Evolutionary conservation across 2,888 invertebrate species (phyloP).

Genomic region (Himalopsyche anomala): DNA sequence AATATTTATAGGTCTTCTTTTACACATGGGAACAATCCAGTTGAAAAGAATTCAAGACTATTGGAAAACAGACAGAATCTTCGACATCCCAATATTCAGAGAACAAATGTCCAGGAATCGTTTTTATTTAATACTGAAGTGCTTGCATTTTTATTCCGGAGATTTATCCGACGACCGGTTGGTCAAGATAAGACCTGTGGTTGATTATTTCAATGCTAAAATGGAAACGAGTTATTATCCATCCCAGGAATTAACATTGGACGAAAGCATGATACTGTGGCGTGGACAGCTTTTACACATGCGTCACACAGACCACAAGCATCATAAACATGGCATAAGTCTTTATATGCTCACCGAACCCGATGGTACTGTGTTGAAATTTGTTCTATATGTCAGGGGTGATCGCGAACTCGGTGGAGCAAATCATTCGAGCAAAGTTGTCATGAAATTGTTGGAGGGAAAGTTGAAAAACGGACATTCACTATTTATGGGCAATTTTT

Average conservation of each 20-base stretch:
- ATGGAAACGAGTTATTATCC: slow-evolving; percentile 68
- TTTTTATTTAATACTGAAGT: slow-evolving; percentile 68
- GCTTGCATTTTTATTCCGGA: slow-evolving; percentile 51
- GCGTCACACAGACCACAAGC: slow-evolving; percentile 68
- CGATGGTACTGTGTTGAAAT: slow-evolving; percentile 67
- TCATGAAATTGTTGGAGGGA: slow-evolving; percentile 67
- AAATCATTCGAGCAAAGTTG: slow-evolving; percentile 67
- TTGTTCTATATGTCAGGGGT: slow-evolving; percentile 66
- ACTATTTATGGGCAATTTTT: slow-evolving; percentile 69
- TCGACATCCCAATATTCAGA: slow-evolving; percentile 67
- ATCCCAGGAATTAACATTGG: slow-evolving; percentile 67
- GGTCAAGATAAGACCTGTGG: too few relatives aligned
- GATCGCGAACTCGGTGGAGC: slow-evolving; percentile 65
- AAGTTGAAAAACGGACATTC: slow-evolving; percentile 67
- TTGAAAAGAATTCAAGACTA: slow-evolving; percentile 68
- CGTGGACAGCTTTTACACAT: slow-evolving; percentile 68
- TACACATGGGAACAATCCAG: slow-evolving; percentile 69
- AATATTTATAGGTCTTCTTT: slow-evolving; percentile 69
- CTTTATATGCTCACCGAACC: slow-evolving; percentile 69
- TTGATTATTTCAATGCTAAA: slow-evolving; percentile 47
- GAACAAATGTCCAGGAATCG: slow-evolving; percentile 68
- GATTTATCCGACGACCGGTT: too few relatives aligned
- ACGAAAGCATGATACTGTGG: slow-evolving; percentile 69
- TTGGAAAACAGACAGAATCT: slow-evolving; percentile 69
- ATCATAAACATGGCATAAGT: slow-evolving; percentile 69